Evolutionary conservation across 2,888 invertebrate genomes (phyloP), one percentile per base, ranked within the genome.

Genomic region (Eupithecia centaureata): DNA sequence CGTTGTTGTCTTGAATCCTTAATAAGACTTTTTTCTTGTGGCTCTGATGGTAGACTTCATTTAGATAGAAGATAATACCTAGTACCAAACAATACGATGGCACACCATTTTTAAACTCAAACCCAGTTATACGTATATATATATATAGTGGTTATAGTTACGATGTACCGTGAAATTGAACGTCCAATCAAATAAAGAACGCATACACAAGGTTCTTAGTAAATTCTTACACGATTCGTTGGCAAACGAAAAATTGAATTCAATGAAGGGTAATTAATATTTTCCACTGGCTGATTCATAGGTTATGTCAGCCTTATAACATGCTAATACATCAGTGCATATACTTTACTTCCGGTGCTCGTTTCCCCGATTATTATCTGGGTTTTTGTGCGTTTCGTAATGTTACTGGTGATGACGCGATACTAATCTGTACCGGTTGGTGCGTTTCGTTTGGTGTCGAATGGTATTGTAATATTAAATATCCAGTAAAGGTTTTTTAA

Each of bases 321-420:
- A 71, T 72, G 67, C 42, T 71, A 71, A 71, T 68, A 61, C 42
- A 42, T 42, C 42, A 42, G 13, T 1, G 33, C 42, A 42, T 51
- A 51, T 0, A 25, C 8, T 15, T n/a, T 42, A 67, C 68, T 73
- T 76, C 76, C 76, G 76, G 75, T 66, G 69, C 57, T 60, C 61
- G 61, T 67, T 73, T 69, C 73, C 68, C 65, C 70, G 71, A 74
- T 76, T 59, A 66, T 71, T 74, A 75, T 75, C 72, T 67, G 58
- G 52, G 61, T 66, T 73, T 57, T 69, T 72, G 66, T 18, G 56
- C 33, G 70, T 70, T 66, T 70, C 64, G 70, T 70, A 70, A 70
- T 63, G 35, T 61, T 58, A 59, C 59, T 61, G 63, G 30, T 61
- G 56, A 62, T 69, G 69, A 69, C 62, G 69, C 38, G 70, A 70